Percentiles rank a stretch among this genome's conserved stretches.
These are phyloP conservation scores for Rhynchophorus ferrugineus DNA, from an alignment of 1,140 invertebrate species.

Conservation along the genomic window DNA sequence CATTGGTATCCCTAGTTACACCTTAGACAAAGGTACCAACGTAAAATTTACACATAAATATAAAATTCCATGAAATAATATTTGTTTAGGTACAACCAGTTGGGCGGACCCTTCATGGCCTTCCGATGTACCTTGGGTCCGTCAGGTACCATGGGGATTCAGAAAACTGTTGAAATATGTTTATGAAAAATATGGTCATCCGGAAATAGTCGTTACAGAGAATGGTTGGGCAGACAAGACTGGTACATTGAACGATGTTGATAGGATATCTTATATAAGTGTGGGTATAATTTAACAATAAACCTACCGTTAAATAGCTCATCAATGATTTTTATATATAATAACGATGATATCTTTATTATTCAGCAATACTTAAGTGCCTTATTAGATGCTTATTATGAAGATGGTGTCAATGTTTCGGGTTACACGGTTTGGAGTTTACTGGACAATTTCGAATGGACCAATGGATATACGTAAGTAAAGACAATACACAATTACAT, in stretches of 20 bases:
- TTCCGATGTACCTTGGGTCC: constrained; percentile 8
- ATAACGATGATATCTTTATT: too few species aligned
- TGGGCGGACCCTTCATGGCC: constrained; percentile 1
- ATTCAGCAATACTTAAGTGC: constrained; percentile 17
- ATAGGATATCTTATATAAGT: constrained; percentile 43
- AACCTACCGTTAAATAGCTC: background rate
- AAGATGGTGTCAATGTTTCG: constrained; percentile 23
- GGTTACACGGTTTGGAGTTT: constrained; percentile 26
- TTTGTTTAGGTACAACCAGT: background rate
- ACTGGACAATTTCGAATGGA: constrained; percentile 28
- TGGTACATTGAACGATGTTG: constrained; percentile 44
- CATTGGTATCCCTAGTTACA: background rate
- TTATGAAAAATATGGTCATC: constrained; percentile 18
- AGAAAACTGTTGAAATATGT: constrained; percentile 32
- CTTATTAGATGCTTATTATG: constrained; percentile 11
- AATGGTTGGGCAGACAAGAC: constrained; percentile 25
- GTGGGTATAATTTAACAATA: constrained; percentile 18
- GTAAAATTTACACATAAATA: background rate
- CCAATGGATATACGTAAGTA: constrained; percentile 23
- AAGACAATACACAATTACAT: too few species aligned
- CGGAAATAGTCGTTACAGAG: constrained; percentile 27
- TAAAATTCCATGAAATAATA: constrained; percentile 4
- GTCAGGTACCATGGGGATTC: constrained; percentile 36
- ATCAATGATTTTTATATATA: background rate
- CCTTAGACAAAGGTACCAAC: constrained; percentile 2